Evolutionary conservation across 2,113 vertebrate species (phyloP), one percentile per base, ranked within the genome.

Genomic region (Rana temporaria): DNA sequence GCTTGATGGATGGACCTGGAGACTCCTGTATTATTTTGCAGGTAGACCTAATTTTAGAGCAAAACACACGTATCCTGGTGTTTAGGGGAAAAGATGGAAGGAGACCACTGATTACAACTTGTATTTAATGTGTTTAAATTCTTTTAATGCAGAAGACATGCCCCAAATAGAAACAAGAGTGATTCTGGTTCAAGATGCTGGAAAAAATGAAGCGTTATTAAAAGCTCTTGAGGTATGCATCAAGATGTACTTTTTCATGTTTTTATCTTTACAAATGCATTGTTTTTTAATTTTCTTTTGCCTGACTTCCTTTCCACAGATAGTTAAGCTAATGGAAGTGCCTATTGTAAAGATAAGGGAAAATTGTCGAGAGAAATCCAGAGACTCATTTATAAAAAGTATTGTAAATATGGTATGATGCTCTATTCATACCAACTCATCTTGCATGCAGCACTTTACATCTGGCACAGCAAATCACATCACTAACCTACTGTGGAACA

Each of bases 291-390:
- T 30, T 30, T 30, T 87, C n/a, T 87, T 85, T 82, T 87, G 89
- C 90, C 88, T 84, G 90, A 91, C 68, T 84, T 96, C 93, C 89
- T 91, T 92, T 95, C 92, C 91, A 88, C 96, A 98, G 96, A 96
- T 91, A 85, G 78, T 99, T 95, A 95, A 90, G 92, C 90, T 97
- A 93, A 99, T 99, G 96, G 97, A 99, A 92, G 96, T 99, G 85
- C 96, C 96, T 34, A 95, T 99, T 93, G 94, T 99, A 96, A 98
- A 97, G 96, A 96, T 98, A 95, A 97, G 95, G 91, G 92, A 95
- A 94, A 93, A 91, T 91, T 93, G 94, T 88, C 92, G 91, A 81
- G 95, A 93, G 88, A 92, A 97, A 89, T 92, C 90, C 82, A 90
- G 93, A 87, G 94, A 98, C 89, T 98, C 96, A 90, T 92, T 96